These are phyloP conservation scores for Oreonectes daqikongensis DNA, from an alignment of 2,797 vertebrate genomes.

Conservation along the genomic window DNA sequence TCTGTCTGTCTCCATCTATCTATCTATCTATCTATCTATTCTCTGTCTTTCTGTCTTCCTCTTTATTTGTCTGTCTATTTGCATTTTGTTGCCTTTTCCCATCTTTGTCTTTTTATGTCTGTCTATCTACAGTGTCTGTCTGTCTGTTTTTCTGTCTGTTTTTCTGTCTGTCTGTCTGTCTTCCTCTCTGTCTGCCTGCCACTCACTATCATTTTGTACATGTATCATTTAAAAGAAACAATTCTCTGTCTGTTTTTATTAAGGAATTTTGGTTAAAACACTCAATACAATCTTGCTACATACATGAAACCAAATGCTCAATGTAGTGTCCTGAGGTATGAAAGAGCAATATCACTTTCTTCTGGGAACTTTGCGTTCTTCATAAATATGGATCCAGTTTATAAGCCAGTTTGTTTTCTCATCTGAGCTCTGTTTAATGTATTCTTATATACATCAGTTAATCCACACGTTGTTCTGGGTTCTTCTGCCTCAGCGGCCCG, in stretches of 20 bases:
- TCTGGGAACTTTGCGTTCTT: not conserved
- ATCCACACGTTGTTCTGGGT: conserved; percentile 17
- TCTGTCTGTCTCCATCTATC: conserved; percentile 32
- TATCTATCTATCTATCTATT: too few relatives aligned
- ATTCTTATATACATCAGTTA: conserved; percentile 23
- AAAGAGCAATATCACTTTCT: not conserved
- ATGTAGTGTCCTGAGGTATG: not conserved
- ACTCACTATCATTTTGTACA: not conserved
- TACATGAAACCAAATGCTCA: not conserved
- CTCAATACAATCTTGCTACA: not conserved
- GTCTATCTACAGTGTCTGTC: too few relatives aligned
- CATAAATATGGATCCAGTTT: not conserved
- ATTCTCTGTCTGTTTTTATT: not conserved
- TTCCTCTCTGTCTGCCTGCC: not conserved
- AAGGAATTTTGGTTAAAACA: not conserved
- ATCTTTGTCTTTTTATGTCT: not conserved
- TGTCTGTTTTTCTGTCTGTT: not conserved
- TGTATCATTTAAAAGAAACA: not conserved
- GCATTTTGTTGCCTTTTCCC: not conserved
- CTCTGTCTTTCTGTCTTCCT: too few relatives aligned
- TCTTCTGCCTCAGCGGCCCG: conserved; percentile 19
- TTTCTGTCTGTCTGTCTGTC: not conserved
- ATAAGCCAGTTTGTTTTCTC: not conserved
- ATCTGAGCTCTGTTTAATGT: not conserved
- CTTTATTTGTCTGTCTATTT: not conserved